phyloP scores from a whole-genome alignment of 2,113 vertebrate species.

The Sinocyclocheilus anshuiensis region DNA sequence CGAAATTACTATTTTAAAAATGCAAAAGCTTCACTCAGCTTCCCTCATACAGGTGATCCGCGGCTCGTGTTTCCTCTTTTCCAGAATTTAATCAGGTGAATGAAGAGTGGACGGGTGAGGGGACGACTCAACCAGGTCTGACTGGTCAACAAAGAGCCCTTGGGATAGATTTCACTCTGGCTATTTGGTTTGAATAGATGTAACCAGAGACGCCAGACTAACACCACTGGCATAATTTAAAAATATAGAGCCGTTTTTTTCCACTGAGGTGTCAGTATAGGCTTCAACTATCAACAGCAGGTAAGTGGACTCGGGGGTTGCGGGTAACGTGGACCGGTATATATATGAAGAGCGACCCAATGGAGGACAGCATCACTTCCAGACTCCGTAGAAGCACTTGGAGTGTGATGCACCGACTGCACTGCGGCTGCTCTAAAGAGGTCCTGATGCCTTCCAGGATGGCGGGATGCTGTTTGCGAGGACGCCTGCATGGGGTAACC shows the following conservation, averaged over 20 bases:
- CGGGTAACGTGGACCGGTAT: slow-evolving; percentile 64
- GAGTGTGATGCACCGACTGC: neutral
- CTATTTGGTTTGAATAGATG: slow-evolving; percentile 67
- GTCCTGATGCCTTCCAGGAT: slow-evolving; percentile 13
- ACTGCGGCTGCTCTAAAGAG: neutral
- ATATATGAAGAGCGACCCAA: slow-evolving; percentile 56
- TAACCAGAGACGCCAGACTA: slow-evolving; percentile 69
- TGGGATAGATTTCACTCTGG: slow-evolving; percentile 72
- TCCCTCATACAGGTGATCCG: slow-evolving; percentile 63
- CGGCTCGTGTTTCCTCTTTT: slow-evolving; percentile 77
- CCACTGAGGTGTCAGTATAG: slow-evolving; percentile 74
- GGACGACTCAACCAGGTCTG: slow-evolving; percentile 48
- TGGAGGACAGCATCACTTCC: slow-evolving; percentile 6
- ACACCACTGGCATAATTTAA: slow-evolving; percentile 63
- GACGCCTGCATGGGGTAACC: slow-evolving; percentile 31
- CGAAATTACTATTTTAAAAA: slow-evolving; percentile 80
- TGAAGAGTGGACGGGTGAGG: slow-evolving; percentile 25
- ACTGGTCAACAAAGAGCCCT: slow-evolving; percentile 61
- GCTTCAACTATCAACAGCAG: slow-evolving; percentile 82
- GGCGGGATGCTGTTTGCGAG: slow-evolving; percentile 19
- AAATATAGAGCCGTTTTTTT: slow-evolving; percentile 72
- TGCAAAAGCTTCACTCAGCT: slow-evolving; percentile 75
- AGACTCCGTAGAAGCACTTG: neutral
- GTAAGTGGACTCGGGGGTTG: slow-evolving; percentile 77
- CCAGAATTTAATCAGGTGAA: slow-evolving; percentile 69